These are phyloP conservation scores for Agriopis aurantiaria DNA, from an alignment of 2,888 invertebrate species.

Conservation along the genomic window DNA sequence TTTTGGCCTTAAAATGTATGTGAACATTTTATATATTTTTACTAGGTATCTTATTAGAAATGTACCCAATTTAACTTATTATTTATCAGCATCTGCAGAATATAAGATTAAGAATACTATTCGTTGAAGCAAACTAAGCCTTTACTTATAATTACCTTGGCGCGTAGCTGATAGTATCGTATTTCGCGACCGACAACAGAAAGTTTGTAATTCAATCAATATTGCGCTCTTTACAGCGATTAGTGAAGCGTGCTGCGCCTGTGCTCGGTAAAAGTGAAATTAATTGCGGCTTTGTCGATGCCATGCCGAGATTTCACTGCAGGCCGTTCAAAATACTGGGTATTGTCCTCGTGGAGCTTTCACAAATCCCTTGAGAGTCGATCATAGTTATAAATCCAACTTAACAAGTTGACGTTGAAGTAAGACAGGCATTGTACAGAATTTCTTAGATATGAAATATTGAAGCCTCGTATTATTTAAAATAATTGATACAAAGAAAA, in stretches of 20 bases:
- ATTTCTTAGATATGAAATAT: too few relatives aligned
- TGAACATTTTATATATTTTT: neutral
- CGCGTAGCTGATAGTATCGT: constrained; percentile 49
- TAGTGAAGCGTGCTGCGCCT: constrained; percentile 67
- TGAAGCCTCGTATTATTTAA: too few relatives aligned
- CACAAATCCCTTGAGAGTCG: constrained; percentile 39
- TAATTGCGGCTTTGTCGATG: constrained; percentile 60
- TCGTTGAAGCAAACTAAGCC: neutral
- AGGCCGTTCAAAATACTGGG: constrained; percentile 21
- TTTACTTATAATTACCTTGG: constrained; percentile 33
- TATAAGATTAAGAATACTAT: neutral
- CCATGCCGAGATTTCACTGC: constrained; percentile 57
- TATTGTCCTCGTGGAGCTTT: constrained; percentile 56
- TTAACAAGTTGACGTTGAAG: too few relatives aligned
- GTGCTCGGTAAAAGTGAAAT: constrained; percentile 76
- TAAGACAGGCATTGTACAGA: too few relatives aligned
- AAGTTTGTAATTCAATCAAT: constrained; percentile 72
- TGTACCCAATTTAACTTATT: too few relatives aligned
- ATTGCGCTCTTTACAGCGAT: constrained; percentile 66
- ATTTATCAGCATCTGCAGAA: too few relatives aligned
- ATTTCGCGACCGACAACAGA: constrained; percentile 64
- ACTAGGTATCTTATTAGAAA: too few relatives aligned
- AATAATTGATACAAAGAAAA: too few relatives aligned
- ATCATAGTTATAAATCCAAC: too few relatives aligned
- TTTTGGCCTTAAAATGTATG: neutral